Evolutionary conservation across 2,888 invertebrate species (phyloP), one percentile per base, ranked within the genome.

Genomic region (Ennomos quercinarius): DNA sequence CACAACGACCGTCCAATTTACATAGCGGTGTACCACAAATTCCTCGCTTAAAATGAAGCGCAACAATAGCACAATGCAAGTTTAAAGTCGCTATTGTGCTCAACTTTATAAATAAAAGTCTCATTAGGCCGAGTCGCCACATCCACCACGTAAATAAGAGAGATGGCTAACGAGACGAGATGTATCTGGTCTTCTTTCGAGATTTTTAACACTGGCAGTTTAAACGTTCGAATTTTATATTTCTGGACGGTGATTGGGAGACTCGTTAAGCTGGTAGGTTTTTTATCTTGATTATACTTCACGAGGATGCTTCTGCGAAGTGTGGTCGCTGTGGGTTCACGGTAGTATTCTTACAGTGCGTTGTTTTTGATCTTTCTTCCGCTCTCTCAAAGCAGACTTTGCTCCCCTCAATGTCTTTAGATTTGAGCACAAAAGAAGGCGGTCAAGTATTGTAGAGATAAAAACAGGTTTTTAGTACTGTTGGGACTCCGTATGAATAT

Each of bases 61-160:
- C 78, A 88, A 90, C 90, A 89, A 90, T 89, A 76, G 87, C 81
- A 89, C 89, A 90, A 89, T 91, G 89, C 83, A 84, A 86, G 76
- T 84, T 83, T 85, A 84, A 86, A 86, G 84, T 81, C 83, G 64
- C 86, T 74, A 87, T 90, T 90, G 88, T 72, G 74, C 73, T 73
- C 79, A 84, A 87, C 81, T 87, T 89, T 87, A 89, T 87, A 89
- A 89, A 89, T 89, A 88, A 87, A 89, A 87, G 80, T 87, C 89
- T 89, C 90, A 90, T 91, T 89, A 89, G 86, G 80, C 78, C 66
- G 69, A 74, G 76, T 80, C 75, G 81, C 82, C 84, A 81, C 80
- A 84, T 89, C 82, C 81, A 82, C 73, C 76, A 80, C 83, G 79
- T 86, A 84, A 87, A 87, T 84, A 86, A 82, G 80, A 80, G 77